These are phyloP conservation scores for Aphis gossypii DNA, from an alignment of 1,140 invertebrate genomes.

Conservation along the genomic window DNA sequence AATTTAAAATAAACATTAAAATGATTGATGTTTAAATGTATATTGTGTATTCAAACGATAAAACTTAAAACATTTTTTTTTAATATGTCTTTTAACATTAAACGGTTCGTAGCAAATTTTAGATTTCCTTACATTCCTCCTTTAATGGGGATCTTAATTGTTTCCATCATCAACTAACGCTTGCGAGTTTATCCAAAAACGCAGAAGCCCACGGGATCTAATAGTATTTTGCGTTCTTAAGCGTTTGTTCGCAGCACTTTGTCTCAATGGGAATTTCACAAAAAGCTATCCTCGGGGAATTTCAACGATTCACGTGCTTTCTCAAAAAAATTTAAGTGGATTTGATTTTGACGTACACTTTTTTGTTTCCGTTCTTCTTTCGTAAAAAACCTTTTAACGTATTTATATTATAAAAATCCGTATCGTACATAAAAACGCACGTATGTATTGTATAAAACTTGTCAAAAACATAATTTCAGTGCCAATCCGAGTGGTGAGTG, in stretches of 20 bases:
- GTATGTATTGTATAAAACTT: not conserved
- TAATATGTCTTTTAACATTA: not conserved
- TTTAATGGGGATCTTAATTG: slow-evolving; percentile 9
- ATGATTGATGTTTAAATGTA: not conserved
- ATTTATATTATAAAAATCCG: not conserved
- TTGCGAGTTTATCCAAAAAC: not conserved
- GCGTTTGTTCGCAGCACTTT: not conserved
- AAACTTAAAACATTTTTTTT: not conserved
- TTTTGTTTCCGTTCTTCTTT: not conserved
- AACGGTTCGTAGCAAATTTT: not conserved
- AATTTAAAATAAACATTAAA: not conserved
- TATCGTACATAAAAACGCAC: not conserved
- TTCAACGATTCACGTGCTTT: not conserved
- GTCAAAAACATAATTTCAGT: slow-evolving; percentile 5
- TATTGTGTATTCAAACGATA: not conserved
- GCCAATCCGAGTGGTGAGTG: not conserved
- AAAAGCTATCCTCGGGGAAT: not conserved
- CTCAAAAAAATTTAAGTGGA: not conserved
- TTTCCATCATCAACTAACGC: not conserved
- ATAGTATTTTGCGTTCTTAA: not conserved
- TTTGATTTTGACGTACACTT: not conserved
- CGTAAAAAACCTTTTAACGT: not conserved
- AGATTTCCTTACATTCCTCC: not conserved
- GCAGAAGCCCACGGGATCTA: too few relatives aligned
- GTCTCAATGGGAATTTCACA: not conserved